Evolutionary conservation across 2,888 invertebrate species (phyloP).

Genomic region (Himalopsyche anomala): DNA sequence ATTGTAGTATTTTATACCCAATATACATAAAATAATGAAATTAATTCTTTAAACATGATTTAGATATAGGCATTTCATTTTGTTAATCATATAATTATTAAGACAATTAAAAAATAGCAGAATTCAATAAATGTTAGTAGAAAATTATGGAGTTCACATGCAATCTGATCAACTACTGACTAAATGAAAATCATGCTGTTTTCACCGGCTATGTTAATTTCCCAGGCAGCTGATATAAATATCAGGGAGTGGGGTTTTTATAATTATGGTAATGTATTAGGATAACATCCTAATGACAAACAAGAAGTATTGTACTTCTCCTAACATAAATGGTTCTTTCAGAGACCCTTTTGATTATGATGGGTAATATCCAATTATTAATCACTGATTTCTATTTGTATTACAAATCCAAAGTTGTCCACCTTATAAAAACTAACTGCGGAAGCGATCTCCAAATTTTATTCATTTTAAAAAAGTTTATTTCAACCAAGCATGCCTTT

Average conservation of each 20-base stretch:
- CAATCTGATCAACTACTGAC: too few relatives aligned
- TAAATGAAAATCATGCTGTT: neutral
- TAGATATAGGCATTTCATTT: conserved; percentile 17
- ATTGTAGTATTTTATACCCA: conserved; percentile 40
- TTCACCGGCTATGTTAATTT: neutral
- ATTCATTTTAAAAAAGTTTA: neutral
- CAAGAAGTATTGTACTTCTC: neutral
- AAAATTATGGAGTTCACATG: too few relatives aligned
- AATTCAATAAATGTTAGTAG: neutral
- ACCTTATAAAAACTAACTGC: neutral
- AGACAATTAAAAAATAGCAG: neutral
- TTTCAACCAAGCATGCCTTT: conserved; percentile 63
- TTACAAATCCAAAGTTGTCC: neutral
- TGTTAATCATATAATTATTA: neutral
- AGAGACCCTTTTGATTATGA: neutral
- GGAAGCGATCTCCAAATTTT: neutral
- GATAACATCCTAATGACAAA: neutral
- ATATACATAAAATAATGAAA: conserved; percentile 38
- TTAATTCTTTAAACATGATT: conserved; percentile 6
- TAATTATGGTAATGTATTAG: neutral
- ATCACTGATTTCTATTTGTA: neutral
- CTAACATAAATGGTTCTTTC: neutral
- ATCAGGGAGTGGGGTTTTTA: neutral
- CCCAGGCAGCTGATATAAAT: neutral
- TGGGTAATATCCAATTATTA: neutral